Conservation (phyloP, 2,888 invertebrate genomes). For the Sipha maydis region DNA sequence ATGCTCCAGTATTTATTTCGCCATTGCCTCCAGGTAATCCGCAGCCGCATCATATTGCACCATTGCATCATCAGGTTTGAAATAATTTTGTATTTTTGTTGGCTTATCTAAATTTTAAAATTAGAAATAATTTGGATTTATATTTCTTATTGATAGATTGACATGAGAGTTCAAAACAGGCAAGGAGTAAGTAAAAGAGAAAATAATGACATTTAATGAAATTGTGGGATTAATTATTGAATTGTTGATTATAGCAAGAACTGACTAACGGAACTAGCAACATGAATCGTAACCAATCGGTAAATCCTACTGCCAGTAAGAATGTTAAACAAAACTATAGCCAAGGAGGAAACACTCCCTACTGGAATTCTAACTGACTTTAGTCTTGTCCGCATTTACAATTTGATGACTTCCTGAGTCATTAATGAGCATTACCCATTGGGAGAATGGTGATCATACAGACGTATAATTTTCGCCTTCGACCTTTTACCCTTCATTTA, state of each 20-base stretch:
- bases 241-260: slow-evolving; percentile 50
- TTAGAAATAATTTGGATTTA: not conserved
- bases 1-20: slow-evolving; percentile 58
- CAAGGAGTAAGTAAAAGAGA: slow-evolving; percentile 45
- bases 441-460: slow-evolving; percentile 53
- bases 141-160: slow-evolving; percentile 38
- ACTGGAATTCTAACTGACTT: slow-evolving; percentile 67
- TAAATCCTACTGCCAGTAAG: slow-evolving; percentile 67
- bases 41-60: slow-evolving; percentile 55
- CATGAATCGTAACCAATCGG: slow-evolving; percentile 52
- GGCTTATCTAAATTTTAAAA: not conserved
- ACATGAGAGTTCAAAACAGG: slow-evolving; percentile 53
- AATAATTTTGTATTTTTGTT: not conserved
- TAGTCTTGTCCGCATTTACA: slow-evolving; percentile 50
- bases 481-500: slow-evolving; percentile 29
- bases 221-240: not conserved
- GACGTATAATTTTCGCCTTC: slow-evolving; percentile 52
- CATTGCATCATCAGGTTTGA: slow-evolving; percentile 57
- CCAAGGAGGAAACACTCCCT: slow-evolving; percentile 66
- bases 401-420: slow-evolving; percentile 40
- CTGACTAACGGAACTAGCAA: slow-evolving; percentile 51
- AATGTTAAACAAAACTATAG: slow-evolving; percentile 74
- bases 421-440: slow-evolving; percentile 52
- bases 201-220: not conserved
- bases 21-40: slow-evolving; percentile 54